Conservation (phyloP, 1,140 invertebrate genomes). For the Diorhabda elongata region DNA sequence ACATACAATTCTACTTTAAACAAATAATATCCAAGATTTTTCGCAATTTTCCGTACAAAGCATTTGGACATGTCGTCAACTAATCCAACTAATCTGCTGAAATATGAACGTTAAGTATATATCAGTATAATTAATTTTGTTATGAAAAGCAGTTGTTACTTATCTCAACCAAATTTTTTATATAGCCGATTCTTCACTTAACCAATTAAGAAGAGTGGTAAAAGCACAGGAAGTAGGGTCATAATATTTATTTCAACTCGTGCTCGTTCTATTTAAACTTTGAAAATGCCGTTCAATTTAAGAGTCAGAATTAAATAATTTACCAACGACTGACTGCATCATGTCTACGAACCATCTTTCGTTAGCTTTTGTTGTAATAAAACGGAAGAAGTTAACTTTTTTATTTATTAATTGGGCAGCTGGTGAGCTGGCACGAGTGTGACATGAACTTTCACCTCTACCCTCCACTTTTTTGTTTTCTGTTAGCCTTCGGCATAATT, state of each 20-base stretch:
- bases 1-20: too few relatives aligned
- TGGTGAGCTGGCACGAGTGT: conserved; percentile 13
- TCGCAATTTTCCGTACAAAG: too few relatives aligned
- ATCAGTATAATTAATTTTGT: neutral
- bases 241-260: conserved; percentile 43
- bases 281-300: conserved; percentile 42
- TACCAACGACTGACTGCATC: conserved; percentile 25
- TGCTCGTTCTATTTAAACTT: conserved; percentile 38
- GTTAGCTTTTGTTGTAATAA: conserved; percentile 11
- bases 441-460: conserved; percentile 11
- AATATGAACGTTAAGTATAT: too few relatives aligned
- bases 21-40: too few relatives aligned
- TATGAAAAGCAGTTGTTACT: neutral
- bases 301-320: conserved; percentile 38
- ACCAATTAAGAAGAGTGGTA: conserved; percentile 35
- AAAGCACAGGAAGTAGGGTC: conserved; percentile 39
- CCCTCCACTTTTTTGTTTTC: neutral
- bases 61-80: too few relatives aligned
- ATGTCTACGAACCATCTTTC: conserved; percentile 17
- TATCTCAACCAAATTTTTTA: neutral
- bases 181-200: conserved; percentile 29
- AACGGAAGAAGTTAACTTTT: conserved; percentile 8
- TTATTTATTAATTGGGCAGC: conserved; percentile 7
- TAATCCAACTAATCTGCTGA: too few relatives aligned
- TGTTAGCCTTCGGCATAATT: neutral